phyloP scores from a whole-genome alignment of 2,797 vertebrate species.

The Acrocephalus scirpaceus region DNA sequence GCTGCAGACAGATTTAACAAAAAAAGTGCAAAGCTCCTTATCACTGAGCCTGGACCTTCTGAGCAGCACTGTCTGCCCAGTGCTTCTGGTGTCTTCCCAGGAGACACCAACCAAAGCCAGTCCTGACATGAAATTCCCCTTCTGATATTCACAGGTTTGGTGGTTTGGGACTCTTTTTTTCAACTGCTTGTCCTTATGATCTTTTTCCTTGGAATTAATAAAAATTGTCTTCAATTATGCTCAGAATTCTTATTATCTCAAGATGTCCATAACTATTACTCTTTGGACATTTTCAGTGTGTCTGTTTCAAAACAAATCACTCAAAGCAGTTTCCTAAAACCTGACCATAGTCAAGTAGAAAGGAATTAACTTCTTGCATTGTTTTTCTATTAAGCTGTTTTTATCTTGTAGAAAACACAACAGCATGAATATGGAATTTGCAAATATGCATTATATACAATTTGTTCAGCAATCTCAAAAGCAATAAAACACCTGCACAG shows the following conservation, averaged over 20 bases:
- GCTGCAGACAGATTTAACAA: background rate
- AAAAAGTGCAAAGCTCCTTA: background rate
- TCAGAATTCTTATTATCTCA: background rate
- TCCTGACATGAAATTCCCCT: background rate
- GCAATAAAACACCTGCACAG: conserved; percentile 19
- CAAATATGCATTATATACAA: background rate
- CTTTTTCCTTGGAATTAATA: background rate
- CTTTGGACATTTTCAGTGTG: background rate
- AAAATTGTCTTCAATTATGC: background rate
- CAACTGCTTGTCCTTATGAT: background rate
- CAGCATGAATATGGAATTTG: background rate
- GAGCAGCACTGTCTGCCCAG: background rate
- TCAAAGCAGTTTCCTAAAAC: background rate
- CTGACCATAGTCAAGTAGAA: background rate
- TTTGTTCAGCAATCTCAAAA: conserved; percentile 24
- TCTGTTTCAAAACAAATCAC: background rate
- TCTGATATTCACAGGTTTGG: background rate
- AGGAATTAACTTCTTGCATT: background rate
- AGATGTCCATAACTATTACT: background rate
- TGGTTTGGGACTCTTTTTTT: background rate
- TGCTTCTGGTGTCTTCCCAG: background rate
- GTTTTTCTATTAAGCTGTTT: background rate
- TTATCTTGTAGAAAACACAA: background rate
- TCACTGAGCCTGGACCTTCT: background rate
- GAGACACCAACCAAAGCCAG: background rate